Evolutionary conservation across 2,888 invertebrate species (phyloP).

Genomic region (Drosophila peninsularis): DNA sequence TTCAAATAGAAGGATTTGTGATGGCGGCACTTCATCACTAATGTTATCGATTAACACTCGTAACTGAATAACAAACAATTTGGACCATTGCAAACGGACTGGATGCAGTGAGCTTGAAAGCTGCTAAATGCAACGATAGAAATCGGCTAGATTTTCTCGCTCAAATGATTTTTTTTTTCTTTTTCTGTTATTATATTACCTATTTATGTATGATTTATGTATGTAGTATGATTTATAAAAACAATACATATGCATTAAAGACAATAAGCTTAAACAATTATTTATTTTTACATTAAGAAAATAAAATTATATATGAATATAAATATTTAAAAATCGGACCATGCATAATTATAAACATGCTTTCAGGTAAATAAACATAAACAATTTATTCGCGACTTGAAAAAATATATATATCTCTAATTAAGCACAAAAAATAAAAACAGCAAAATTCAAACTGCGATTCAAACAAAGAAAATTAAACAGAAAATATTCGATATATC

Average conservation of each 20-base stretch:
- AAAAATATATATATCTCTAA: neutral
- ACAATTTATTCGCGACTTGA: no score
- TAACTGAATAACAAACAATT: no score
- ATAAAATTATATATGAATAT: no score
- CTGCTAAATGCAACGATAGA: neutral
- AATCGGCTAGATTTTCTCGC: neutral
- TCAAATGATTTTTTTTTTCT: neutral
- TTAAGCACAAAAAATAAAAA: neutral
- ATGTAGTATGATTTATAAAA: neutral
- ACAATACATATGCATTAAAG: neutral
- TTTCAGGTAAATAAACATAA: no score
- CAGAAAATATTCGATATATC: neutral
- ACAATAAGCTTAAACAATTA: no score
- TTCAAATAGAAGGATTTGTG: constrained; percentile 6
- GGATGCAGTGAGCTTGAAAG: neutral
- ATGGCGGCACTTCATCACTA: constrained; percentile 1
- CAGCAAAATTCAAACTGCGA: neutral
- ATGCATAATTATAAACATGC: no score
- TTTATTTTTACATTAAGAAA: no score
- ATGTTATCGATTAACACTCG: neutral
- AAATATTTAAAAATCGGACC: no score
- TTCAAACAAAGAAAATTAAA: neutral
- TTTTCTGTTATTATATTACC: no score
- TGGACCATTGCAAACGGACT: neutral
- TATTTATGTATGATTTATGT: no score